These are phyloP conservation scores for Gorsachius goisagi DNA, from an alignment of 2,113 vertebrate genomes.

Conservation along the genomic window DNA sequence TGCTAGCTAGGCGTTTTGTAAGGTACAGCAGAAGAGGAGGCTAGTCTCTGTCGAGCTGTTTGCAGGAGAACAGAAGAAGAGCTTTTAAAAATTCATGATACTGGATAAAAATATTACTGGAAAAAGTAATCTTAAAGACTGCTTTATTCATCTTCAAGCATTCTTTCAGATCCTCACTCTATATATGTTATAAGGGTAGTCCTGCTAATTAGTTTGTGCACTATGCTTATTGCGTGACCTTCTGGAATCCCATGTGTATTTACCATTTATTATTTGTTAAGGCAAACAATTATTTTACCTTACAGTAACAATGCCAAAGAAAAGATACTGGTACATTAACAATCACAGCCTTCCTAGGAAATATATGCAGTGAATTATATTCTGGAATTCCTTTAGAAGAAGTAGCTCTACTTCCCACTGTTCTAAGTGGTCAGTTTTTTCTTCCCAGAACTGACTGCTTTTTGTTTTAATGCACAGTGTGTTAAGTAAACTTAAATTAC, in stretches of 20 bases:
- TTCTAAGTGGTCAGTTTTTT: background rate
- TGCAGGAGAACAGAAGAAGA: background rate
- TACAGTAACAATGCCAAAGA: background rate
- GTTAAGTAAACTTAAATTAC: conserved; percentile 6
- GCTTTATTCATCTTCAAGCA: background rate
- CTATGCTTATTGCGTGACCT: background rate
- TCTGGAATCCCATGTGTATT: background rate
- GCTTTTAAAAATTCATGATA: background rate
- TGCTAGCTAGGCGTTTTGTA: background rate
- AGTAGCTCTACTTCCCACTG: background rate
- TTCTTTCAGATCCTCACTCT: background rate
- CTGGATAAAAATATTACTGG: background rate
- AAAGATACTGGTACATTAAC: background rate
- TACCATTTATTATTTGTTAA: background rate
- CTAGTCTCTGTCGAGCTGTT: background rate
- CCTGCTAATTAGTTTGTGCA: background rate
- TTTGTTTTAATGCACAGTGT: background rate
- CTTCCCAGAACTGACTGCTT: background rate
- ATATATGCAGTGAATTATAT: background rate
- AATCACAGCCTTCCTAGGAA: background rate
- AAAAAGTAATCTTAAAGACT: background rate
- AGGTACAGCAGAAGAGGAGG: background rate
- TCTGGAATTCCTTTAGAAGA: background rate
- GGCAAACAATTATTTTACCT: background rate
- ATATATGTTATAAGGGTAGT: background rate